Conservation (phyloP, 2,113 vertebrate genomes). For the Piaya cayana region DNA sequence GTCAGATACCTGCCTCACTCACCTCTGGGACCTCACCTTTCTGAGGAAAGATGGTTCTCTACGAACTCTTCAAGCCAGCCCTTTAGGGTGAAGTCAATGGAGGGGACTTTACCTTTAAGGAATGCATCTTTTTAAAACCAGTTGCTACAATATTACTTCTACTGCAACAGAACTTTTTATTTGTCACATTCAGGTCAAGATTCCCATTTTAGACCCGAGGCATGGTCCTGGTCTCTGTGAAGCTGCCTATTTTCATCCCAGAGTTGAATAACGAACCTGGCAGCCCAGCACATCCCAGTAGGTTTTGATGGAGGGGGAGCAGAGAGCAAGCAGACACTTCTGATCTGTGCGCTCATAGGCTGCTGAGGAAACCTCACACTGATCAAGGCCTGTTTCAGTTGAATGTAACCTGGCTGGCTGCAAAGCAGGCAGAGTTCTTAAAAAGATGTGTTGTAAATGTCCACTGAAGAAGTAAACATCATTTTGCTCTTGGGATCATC, state of each 20-base stretch:
- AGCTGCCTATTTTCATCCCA: neutral
- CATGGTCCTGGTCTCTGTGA: neutral
- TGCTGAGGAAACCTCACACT: neutral
- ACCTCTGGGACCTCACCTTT: accelerated
- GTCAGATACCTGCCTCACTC: neutral
- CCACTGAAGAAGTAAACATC: neutral
- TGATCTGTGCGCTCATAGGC: accelerated
- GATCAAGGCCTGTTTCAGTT: neutral
- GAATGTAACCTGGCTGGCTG: accelerated
- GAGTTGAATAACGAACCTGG: neutral
- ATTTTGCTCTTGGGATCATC: neutral
- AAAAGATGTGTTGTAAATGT: neutral
- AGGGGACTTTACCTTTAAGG: neutral
- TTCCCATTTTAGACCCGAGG: neutral
- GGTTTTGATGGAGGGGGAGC: neutral
- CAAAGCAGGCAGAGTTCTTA: neutral
- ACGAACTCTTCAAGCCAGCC: neutral
- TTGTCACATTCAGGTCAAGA: neutral
- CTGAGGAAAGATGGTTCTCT: neutral
- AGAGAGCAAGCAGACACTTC: neutral
- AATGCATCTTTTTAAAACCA: neutral
- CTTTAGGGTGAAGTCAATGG: neutral
- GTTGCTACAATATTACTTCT: neutral
- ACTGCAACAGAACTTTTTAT: neutral
- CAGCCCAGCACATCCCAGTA: accelerated